Percentiles rank a stretch among this genome's conserved stretches.
Conservation (phyloP, 2,888 invertebrate genomes). For the Drosophila mercatorum region DNA sequence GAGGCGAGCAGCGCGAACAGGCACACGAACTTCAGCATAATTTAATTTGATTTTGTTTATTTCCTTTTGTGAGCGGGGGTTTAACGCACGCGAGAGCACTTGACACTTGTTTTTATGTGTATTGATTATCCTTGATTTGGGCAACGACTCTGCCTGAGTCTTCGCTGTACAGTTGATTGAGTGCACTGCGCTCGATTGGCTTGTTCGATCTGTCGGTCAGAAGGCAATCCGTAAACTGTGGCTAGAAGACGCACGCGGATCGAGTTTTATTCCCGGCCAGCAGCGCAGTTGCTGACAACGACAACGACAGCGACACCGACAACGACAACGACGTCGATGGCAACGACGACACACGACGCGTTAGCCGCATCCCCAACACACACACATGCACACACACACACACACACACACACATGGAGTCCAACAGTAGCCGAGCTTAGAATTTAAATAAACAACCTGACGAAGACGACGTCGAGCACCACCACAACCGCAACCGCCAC, state of each 20-base stretch:
- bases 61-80: background rate
- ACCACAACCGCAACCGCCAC: conserved; percentile 18
- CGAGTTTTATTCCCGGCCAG: conserved; percentile 85
- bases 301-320: conserved; percentile 46
- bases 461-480: conserved; percentile 31
- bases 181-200: conserved; percentile 81
- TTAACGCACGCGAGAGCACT: conserved; percentile 49
- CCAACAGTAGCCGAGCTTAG: conserved; percentile 77
- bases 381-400: background rate
- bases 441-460: conserved; percentile 77
- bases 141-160: conserved; percentile 41
- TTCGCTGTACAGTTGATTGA: conserved; percentile 59
- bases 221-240: conserved; percentile 85
- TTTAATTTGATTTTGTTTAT: conserved; percentile 18
- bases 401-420: conserved; percentile 5
- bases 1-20: conserved; percentile 85
- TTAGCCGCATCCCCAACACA: conserved; percentile 21
- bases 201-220: conserved; percentile 83
- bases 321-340: conserved; percentile 32
- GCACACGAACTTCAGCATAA: conserved; percentile 86
- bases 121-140: conserved; percentile 46
- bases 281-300: conserved; percentile 57
- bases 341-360: conserved; percentile 49
- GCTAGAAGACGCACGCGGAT: conserved; percentile 83
- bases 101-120: conserved; percentile 47